Evolutionary conservation across 1,140 invertebrate species (phyloP), one percentile per base, ranked within the genome.

Genomic region (Trichonephila clavipes): DNA sequence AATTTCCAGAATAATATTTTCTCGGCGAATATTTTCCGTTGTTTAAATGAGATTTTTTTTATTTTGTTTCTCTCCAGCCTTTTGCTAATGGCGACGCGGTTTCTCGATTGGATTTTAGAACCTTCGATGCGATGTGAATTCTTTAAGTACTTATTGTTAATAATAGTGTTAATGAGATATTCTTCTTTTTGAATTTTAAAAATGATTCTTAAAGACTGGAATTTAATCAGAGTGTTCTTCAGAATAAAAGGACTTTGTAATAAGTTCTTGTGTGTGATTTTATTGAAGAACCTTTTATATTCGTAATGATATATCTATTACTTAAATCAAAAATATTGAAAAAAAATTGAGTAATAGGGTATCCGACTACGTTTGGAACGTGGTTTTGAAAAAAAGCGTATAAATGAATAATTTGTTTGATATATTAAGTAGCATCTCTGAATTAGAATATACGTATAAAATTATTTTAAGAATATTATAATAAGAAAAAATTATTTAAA

Each of bases 1-100:
- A 87, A 34, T 58, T 51, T 59, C n/a, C 51, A 18, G 82, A 92
- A 69, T 92, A 72, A 69, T 86, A 92, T 85, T 83, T 83, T 61
- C 34, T 59, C 51, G 12, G n/a, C 34, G 34, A 88, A 88, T 88
- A 69, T 51, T 72, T 77, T 40, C 62, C 62, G 34, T 64, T 51
- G 61, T 44, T 88, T 44, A 44, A 88, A 88, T 69, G 64, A 28
- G 21, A 72, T 88, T 72, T 62, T 88, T 51, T 51, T 10, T 10
- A 10, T 51, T 51, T 51, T 51, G 51, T 51, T 51, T 51, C 51
- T 88, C 28, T 64, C 0, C 21, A 24, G 24, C 4, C 44, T 24
- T 87, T 64, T 61, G 18, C 62, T 87, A 87, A 87, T 87, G 85
- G 85, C 16, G 24, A 6, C 14, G 59, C 24, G 14, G 24, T 40